These are phyloP conservation scores for Eudyptes chrysolophus DNA, from an alignment of 2,113 vertebrate genomes.

Conservation along the genomic window DNA sequence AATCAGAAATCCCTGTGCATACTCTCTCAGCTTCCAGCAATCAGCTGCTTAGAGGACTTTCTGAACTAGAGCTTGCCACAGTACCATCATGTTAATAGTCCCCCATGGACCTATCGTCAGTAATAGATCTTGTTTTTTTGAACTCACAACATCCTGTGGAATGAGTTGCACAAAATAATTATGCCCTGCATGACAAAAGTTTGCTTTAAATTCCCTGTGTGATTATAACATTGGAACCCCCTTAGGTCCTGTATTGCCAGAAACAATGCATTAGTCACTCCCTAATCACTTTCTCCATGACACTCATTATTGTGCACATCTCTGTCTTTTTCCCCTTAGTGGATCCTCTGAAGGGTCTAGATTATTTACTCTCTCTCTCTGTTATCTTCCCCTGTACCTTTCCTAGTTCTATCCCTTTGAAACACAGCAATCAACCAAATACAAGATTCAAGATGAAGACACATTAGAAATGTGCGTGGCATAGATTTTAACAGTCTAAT, in stretches of 20 bases:
- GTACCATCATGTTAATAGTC: slow-evolving; percentile 36
- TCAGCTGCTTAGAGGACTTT: slow-evolving; percentile 34
- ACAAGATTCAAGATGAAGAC: not conserved
- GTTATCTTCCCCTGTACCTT: not conserved
- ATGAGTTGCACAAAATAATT: slow-evolving; percentile 54
- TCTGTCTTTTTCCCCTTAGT: not conserved
- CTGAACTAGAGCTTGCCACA: not conserved
- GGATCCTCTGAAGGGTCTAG: not conserved
- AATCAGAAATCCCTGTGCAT: not conserved
- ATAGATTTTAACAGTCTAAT: not conserved
- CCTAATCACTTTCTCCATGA: slow-evolving; percentile 40
- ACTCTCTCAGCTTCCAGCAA: slow-evolving; percentile 28
- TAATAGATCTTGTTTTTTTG: slow-evolving; percentile 38
- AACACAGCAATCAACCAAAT: not conserved
- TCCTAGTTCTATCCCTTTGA: not conserved
- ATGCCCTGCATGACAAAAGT: slow-evolving; percentile 58
- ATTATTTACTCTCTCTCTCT: not conserved
- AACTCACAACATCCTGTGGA: slow-evolving; percentile 20
- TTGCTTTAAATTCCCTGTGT: slow-evolving; percentile 38
- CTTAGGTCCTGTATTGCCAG: slow-evolving; percentile 50
- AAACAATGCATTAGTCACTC: slow-evolving; percentile 55
- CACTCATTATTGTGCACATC: slow-evolving; percentile 27
- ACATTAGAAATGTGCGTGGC: not conserved
- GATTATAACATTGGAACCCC: slow-evolving; percentile 1
- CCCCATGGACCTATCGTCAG: slow-evolving; percentile 36